Evolutionary conservation across 2,888 invertebrate species (phyloP).

Genomic region (Matsumyia berberina): DNA sequence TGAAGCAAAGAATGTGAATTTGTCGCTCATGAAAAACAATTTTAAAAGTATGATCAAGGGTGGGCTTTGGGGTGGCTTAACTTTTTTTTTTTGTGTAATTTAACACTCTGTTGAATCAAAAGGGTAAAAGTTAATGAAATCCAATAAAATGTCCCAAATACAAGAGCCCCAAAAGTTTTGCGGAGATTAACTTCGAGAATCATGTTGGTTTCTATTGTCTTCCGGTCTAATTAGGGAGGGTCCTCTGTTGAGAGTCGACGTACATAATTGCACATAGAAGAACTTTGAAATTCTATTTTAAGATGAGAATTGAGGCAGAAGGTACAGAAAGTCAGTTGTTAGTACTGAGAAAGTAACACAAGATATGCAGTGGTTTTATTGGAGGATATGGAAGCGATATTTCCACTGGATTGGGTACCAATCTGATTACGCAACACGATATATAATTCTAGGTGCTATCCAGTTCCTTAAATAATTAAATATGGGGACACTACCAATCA

Average conservation of each 20-base stretch:
- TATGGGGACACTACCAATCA: too few relatives aligned
- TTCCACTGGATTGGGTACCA: too few relatives aligned
- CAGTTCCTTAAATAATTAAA: too few relatives aligned
- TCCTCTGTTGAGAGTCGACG: background rate
- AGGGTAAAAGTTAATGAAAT: conserved; percentile 19
- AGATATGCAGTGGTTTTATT: too few relatives aligned
- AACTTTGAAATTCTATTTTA: conserved; percentile 1
- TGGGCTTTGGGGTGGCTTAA: too few relatives aligned
- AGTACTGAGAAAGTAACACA: too few relatives aligned
- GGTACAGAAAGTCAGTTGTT: too few relatives aligned
- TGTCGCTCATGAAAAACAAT: background rate
- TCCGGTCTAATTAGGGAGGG: conserved; percentile 44
- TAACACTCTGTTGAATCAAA: conserved; percentile 23
- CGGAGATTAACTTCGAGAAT: conserved; percentile 4
- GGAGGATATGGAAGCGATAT: too few relatives aligned
- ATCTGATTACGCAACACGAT: too few relatives aligned
- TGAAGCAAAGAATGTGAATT: background rate
- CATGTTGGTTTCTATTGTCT: conserved; percentile 1
- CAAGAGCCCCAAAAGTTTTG: conserved; percentile 6
- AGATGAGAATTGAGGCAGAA: background rate
- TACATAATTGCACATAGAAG: background rate
- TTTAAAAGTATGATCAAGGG: background rate
- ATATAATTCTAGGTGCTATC: too few relatives aligned
- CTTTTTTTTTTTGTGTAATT: conserved; percentile 19
- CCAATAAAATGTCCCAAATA: conserved; percentile 8